Evolutionary conservation across 1,140 invertebrate genomes (phyloP).

Genomic region (Orchestia grillus): DNA sequence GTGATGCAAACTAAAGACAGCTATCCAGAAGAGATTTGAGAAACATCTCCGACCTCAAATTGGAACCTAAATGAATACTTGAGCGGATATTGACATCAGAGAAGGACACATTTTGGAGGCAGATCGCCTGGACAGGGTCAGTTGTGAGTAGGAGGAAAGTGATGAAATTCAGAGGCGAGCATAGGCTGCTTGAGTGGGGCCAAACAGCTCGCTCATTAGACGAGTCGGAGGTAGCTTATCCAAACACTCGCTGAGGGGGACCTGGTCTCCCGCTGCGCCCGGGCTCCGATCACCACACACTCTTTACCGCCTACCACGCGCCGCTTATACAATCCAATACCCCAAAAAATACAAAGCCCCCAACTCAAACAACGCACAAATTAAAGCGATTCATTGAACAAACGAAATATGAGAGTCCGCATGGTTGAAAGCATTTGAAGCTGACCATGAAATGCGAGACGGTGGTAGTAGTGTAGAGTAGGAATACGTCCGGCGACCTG

Average conservation of each 20-base stretch:
- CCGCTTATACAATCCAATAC: neutral
- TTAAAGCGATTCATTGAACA: neutral
- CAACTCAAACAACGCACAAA: neutral
- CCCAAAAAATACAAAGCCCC: neutral
- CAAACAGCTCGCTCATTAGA: slow-evolving; percentile 38
- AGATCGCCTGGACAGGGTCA: neutral
- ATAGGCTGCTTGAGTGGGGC: neutral
- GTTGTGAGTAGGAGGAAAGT: neutral
- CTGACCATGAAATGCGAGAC: neutral
- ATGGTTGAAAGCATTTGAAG: neutral
- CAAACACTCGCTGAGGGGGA: slow-evolving; percentile 26
- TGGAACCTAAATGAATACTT: neutral
- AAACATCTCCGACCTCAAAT: neutral
- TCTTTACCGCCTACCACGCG: neutral
- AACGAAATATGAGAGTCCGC: neutral
- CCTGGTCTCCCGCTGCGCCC: neutral
- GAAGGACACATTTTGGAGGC: neutral
- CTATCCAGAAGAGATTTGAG: neutral
- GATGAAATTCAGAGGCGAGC: slow-evolving; percentile 30
- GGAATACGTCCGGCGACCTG: slow-evolving; percentile 19
- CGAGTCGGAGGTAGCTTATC: slow-evolving; percentile 42
- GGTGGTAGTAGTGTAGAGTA: neutral
- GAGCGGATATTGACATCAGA: neutral
- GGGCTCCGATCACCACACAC: neutral
- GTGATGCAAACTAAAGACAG: neutral